Base-by-base conservation (phyloP, 2,797 vertebrate genomes). In the Hypotaenidia philippensis region DNA sequence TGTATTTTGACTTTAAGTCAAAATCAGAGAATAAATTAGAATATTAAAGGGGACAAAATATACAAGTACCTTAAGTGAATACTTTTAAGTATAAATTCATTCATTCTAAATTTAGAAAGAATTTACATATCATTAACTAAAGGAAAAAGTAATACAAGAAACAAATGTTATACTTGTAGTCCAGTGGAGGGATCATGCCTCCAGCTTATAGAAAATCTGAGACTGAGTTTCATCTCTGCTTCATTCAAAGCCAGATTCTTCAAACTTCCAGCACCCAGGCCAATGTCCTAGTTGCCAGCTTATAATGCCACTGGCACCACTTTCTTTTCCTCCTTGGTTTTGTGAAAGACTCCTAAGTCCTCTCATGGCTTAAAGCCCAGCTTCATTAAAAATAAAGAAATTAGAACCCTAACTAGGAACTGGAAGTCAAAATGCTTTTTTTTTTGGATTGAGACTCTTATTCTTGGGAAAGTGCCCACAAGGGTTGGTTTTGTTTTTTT, bases 391-490 rank as follows among this genome's bases (percentile, higher is more conserved):
- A 86, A 69, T 9, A 32, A 34, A 64, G 4, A 31, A 47, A 64
- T 49, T 40, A 78, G 34, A 75, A 23, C 2, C 3, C 4, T 60
- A 31, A 72, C 14, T 36, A 60, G 29, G 17, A 92, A 72, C 3
- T 56, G 36, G 27, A 76, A 71, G 13, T 56, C n/a, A 79, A 91
- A 74, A 32, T 26, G 23, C 2, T 5, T 20, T 17, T 74, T 5
- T 74, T 74, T 75, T 78, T 1, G 0, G 0, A 29, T 17, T n/a
- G 21, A 41, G 9, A 10, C 0, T 25, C 5, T 82, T 1, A 6
- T 41, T n/a, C 44, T 29, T 41, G 13, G 59, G 9, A 52, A 76
- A 55, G 16, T 21, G 3, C 7, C 19, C 11, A 69, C 12, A 44
- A 47, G 19, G 19, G 19, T 22, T 45, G 17, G 17, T 41, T 41